phyloP scores from a whole-genome alignment of 2,888 invertebrate species.

The Onchidella celtica region DNA sequence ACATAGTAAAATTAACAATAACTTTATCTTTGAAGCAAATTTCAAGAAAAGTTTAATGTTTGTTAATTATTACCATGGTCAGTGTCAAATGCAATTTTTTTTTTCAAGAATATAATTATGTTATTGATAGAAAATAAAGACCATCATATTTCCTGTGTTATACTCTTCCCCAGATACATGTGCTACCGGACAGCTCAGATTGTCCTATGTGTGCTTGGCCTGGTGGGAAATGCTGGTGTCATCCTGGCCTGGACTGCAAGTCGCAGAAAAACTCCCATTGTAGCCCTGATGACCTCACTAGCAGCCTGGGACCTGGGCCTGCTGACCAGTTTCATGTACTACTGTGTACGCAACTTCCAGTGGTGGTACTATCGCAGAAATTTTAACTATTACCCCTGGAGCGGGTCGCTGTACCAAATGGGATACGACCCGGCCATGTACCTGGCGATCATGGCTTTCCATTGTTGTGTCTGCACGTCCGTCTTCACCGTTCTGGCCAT shows the following conservation, averaged over 20 bases:
- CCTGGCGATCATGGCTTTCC: constrained; percentile 30
- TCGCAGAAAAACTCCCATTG: constrained; percentile 29
- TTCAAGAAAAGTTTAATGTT: too few relatives aligned
- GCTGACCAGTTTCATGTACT: constrained; percentile 39
- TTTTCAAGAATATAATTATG: too few relatives aligned
- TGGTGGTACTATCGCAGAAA: constrained; percentile 38
- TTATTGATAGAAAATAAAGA: too few relatives aligned
- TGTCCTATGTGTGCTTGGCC: constrained; percentile 37
- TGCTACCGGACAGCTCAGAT: constrained; percentile 37
- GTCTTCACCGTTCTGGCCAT: constrained; percentile 42
- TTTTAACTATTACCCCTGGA: constrained; percentile 19
- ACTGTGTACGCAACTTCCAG: constrained; percentile 42
- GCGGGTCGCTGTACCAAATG: constrained; percentile 44
- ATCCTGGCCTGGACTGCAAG: constrained; percentile 43
- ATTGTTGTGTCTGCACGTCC: constrained; percentile 42
- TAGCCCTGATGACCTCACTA: constrained; percentile 43
- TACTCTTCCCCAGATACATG: constrained; percentile 15
- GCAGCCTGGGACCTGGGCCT: constrained; percentile 45
- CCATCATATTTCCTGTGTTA: not conserved
- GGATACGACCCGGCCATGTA: constrained; percentile 41
- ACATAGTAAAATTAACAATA: too few relatives aligned
- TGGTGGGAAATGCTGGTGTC: constrained; percentile 35
- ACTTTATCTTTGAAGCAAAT: too few relatives aligned
- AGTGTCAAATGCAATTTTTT: too few relatives aligned
- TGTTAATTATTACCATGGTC: too few relatives aligned